Evolutionary conservation across 2,113 vertebrate genomes (phyloP), one percentile per base, ranked within the genome.

Genomic region (Lepus europaeus): DNA sequence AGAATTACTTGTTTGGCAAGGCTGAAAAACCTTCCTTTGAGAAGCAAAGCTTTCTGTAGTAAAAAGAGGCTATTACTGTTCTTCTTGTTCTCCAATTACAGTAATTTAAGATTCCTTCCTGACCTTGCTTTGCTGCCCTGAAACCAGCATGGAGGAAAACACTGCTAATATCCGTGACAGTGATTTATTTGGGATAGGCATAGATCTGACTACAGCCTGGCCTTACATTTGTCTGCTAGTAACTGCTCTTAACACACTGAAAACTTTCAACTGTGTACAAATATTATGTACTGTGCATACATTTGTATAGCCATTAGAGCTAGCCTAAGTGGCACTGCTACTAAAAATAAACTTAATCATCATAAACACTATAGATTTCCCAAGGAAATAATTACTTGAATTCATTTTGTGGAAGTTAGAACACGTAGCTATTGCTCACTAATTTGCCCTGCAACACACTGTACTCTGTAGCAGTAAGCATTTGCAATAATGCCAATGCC

Each of bases 351-450:
- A 49, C 33, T 68, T 86, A 89, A 81, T 79, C 77, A 92, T 76
- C 45, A 87, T 70, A 80, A 92, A 53, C 16, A 68, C n/a, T 91
- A 63, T 72, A 39, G 14, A 63, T 95, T 96, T 82, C 33, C 77
- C 29, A 80, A 84, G 61, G n/a, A 94, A 94, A 69, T 82, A 90
- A 88, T 51, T 53, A 63, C 70, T 91, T 84, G 79, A 87, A 85
- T 88, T 84, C 45, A 82, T 70, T 56, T 73, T 74, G 70, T 27
- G 49, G 51, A 86, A 87, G 66, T 39, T 49, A 23, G 63, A 92
- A 77, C 51, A 70, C 27, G 14, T 92, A 93, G 33, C 16, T 56
- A 90, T 7, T 25, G 49, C 87, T 90, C 27, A 20, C 53, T 53
- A 66, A 90, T 56, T 69, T 92, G 61, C 90, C 33, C 68, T 81